A percentile compares a stretch with the other conserved stretches of the same genome.
Conservation (phyloP, 2,113 vertebrate species). For the Rhipidura dahli region DNA sequence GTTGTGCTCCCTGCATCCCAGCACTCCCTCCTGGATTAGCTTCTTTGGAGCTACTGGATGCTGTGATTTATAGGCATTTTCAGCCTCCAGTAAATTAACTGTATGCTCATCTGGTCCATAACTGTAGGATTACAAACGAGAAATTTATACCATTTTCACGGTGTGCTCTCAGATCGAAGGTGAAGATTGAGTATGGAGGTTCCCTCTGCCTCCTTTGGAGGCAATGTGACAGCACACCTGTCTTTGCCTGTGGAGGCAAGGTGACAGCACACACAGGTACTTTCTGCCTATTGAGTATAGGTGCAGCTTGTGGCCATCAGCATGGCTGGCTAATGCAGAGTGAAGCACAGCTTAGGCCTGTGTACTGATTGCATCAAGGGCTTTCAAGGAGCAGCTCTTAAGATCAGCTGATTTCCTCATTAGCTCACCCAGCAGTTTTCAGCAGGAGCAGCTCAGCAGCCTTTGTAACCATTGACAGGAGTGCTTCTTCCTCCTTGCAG, state of each 20-base stretch:
- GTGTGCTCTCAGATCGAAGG: not conserved
- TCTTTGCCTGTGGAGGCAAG: not conserved
- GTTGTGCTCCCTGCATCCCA: not conserved
- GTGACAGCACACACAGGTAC: not conserved
- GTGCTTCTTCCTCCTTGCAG: not conserved
- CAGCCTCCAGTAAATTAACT: not conserved
- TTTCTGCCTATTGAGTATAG: not conserved
- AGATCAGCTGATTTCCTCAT: not conserved
- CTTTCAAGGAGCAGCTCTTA: not conserved
- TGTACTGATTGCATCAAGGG: not conserved
- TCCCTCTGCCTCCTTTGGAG: not conserved
- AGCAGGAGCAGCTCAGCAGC: not conserved
- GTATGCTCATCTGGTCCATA: not conserved
- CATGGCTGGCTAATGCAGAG: not conserved
- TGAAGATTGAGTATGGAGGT: not conserved
- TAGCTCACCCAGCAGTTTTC: not conserved
- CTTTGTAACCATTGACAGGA: not conserved
- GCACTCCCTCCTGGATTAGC: not conserved
- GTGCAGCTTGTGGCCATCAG: not conserved
- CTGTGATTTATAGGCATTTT: not conserved
- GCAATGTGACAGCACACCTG: not conserved
- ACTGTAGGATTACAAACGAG: not conserved
- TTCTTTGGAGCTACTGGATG: not conserved
- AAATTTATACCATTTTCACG: not conserved
- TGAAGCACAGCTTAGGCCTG: not conserved